A percentile compares a stretch with the other conserved stretches of the same genome.
Conservation (phyloP, 2,113 vertebrate genomes). For the Perccottus glenii region DNA sequence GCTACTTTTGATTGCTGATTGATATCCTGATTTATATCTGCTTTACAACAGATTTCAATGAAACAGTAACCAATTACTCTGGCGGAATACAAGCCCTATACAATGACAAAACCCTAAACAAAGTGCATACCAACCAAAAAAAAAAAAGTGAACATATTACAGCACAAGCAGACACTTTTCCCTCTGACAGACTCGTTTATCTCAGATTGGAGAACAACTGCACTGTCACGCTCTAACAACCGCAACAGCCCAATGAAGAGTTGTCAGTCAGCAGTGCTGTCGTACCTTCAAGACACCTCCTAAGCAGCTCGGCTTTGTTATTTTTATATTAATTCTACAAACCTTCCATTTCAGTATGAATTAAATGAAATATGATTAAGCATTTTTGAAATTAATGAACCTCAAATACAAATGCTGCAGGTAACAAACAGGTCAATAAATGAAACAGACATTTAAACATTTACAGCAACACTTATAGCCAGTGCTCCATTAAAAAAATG, state of each 20-base stretch:
- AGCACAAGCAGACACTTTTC: neutral
- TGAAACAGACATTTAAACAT: conserved; percentile 24
- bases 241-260: neutral
- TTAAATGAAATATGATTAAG: neutral
- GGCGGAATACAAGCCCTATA: neutral
- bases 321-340: neutral
- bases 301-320: neutral
- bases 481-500: neutral
- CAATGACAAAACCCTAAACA: neutral
- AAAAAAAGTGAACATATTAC: neutral
- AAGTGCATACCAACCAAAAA: neutral
- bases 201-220: neutral
- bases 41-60: neutral
- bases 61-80: neutral
- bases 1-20: conserved; percentile 9
- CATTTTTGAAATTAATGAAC: neutral
- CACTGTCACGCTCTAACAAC: conserved; percentile 1
- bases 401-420: conserved; percentile 9
- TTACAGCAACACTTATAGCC: conserved; percentile 19
- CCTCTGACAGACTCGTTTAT: neutral
- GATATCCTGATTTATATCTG: conserved; percentile 11
- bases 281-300: neutral
- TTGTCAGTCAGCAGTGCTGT: neutral
- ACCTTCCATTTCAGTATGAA: neutral
- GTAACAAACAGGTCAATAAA: conserved; percentile 25